Conservation (phyloP, 2,888 invertebrate species). For the Sthenelais limicola region DNA sequence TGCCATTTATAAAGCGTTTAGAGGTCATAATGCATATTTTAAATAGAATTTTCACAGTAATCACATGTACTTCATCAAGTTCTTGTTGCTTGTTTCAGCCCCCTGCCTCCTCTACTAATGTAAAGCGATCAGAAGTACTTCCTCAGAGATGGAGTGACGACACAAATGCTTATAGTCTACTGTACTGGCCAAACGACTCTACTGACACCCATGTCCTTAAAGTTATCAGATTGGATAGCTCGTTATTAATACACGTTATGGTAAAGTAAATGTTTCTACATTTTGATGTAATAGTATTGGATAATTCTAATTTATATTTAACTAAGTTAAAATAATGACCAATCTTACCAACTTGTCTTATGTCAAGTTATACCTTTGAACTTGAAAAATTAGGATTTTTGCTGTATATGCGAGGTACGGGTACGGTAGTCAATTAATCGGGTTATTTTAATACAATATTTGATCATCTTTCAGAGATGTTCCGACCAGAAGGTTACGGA, state of each 20-base stretch:
- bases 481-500: conserved; percentile 23
- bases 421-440: too few species aligned
- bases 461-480: conserved; percentile 20
- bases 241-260: conserved; percentile 29
- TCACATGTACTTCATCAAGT: neutral
- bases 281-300: neutral
- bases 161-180: conserved; percentile 15
- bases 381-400: too few species aligned
- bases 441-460: neutral
- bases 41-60: too few species aligned
- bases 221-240: conserved; percentile 35
- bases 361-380: too few species aligned
- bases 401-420: too few species aligned
- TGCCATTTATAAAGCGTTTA: too few species aligned
- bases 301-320: neutral
- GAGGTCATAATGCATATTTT: too few species aligned
- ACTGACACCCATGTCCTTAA: conserved; percentile 34
- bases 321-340: neutral
- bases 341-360: too few species aligned
- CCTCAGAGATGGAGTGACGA: conserved; percentile 25
- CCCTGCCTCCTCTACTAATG: neutral
- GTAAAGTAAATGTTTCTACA: conserved; percentile 19
- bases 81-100: neutral
- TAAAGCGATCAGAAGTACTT: conserved; percentile 28
- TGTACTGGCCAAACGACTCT: conserved; percentile 28